These are phyloP conservation scores for Mesitornis unicolor DNA, from an alignment of 2,113 vertebrate species.

Conservation along the genomic window DNA sequence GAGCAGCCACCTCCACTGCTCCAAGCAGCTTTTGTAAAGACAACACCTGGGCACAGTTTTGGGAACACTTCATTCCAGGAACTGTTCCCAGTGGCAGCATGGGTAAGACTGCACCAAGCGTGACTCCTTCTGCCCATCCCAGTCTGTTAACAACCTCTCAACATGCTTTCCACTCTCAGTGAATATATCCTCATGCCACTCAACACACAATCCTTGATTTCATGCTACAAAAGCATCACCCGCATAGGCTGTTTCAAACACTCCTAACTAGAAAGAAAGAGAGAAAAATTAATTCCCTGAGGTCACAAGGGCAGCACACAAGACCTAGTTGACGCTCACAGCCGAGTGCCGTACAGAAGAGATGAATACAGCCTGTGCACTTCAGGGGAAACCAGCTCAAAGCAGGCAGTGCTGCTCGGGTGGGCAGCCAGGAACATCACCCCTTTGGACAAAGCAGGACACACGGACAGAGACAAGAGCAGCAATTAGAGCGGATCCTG, in stretches of 20 bases:
- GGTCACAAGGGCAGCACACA: not conserved
- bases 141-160: not conserved
- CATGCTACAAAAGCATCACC: not conserved
- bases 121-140: not conserved
- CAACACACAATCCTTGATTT: not conserved
- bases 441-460: no score
- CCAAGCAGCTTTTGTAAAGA: not conserved
- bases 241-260: not conserved
- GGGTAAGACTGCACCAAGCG: rapidly evolving
- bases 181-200: not conserved
- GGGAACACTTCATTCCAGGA: not conserved
- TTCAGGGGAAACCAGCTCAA: not conserved
- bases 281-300: not conserved
- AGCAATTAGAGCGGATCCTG: not conserved
- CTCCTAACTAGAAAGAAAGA: not conserved
- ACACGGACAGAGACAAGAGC: not conserved
- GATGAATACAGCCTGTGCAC: not conserved
- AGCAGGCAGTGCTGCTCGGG: not conserved
- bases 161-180: not conserved
- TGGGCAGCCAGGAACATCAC: not conserved
- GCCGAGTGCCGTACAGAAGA: not conserved
- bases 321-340: not conserved
- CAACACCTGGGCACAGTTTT: not conserved
- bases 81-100: not conserved
- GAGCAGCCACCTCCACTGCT: rapidly evolving